Conservation (phyloP, 2,888 invertebrate genomes). For the Brachylomia viminalis region DNA sequence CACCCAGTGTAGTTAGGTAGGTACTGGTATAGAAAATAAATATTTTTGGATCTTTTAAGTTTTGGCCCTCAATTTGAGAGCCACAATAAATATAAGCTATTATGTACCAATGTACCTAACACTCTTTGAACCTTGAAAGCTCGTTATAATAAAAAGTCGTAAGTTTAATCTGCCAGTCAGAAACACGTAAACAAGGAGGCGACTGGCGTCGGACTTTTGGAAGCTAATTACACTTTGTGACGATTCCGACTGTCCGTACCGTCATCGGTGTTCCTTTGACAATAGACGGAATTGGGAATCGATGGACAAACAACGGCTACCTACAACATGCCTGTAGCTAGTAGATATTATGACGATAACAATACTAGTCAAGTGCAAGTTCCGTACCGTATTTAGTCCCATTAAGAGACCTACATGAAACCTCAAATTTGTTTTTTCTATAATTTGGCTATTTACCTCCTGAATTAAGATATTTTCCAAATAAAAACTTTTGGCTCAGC, state of each 20-base stretch:
- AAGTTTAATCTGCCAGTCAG: slow-evolving; percentile 2
- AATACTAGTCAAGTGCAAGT: neutral
- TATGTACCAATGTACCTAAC: neutral
- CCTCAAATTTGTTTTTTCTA: neutral
- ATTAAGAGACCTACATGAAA: neutral
- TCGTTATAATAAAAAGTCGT: no score
- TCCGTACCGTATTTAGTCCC: neutral
- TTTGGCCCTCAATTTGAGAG: neutral
- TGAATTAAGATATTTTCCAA: neutral
- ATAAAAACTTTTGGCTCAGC: neutral
- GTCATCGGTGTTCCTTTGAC: slow-evolving; percentile 11
- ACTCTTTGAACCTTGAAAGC: neutral
- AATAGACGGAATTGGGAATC: neutral
- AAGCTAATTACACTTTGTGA: slow-evolving; percentile 21
- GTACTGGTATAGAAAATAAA: neutral
- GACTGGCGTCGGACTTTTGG: neutral
- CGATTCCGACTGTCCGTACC: neutral
- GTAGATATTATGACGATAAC: neutral
- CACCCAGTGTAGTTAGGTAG: neutral
- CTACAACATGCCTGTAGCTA: neutral
- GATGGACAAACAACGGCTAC: neutral
- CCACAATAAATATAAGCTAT: neutral
- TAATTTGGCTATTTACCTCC: neutral
- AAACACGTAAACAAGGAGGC: neutral
- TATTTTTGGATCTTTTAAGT: neutral